Evolutionary conservation across 2,888 invertebrate genomes (phyloP).

Genomic region (Zhengitettix transpicula): DNA sequence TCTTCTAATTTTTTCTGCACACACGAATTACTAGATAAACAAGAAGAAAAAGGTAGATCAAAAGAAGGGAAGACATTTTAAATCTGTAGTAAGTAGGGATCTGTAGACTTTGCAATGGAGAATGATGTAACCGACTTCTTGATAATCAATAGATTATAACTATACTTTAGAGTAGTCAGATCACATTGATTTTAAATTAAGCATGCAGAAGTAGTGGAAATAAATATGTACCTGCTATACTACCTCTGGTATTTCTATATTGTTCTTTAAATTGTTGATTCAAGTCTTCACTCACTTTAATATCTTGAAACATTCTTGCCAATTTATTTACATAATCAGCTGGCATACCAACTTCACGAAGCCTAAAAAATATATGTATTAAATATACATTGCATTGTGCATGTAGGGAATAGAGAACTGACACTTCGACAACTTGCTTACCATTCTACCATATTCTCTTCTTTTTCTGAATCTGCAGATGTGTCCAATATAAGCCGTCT

Average conservation of each 20-base stretch:
- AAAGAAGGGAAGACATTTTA: too few species aligned
- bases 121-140: too few species aligned
- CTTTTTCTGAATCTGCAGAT: slow-evolving; percentile 96
- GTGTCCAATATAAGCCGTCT: slow-evolving; percentile 91
- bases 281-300: slow-evolving; percentile 93
- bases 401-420: background rate
- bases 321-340: slow-evolving; percentile 98
- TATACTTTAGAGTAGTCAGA: too few species aligned
- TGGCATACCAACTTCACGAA: slow-evolving; percentile 96
- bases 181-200: too few species aligned
- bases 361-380: slow-evolving; percentile 13
- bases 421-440: slow-evolving; percentile 17
- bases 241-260: slow-evolving; percentile 51
- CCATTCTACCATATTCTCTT: slow-evolving; percentile 99
- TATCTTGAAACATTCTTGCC: slow-evolving; percentile 95
- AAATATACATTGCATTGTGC: background rate
- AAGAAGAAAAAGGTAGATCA: too few species aligned
- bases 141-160: too few species aligned
- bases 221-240: slow-evolving; percentile 27
- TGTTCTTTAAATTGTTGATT: slow-evolving; percentile 76
- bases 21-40: too few species aligned
- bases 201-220: too few species aligned
- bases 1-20: too few species aligned
- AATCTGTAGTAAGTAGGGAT: too few species aligned
- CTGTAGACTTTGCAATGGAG: too few species aligned